Evolutionary conservation across 2,888 invertebrate genomes (phyloP), one percentile per base, ranked within the genome.

Genomic region (Yponomeuta plumbellus): DNA sequence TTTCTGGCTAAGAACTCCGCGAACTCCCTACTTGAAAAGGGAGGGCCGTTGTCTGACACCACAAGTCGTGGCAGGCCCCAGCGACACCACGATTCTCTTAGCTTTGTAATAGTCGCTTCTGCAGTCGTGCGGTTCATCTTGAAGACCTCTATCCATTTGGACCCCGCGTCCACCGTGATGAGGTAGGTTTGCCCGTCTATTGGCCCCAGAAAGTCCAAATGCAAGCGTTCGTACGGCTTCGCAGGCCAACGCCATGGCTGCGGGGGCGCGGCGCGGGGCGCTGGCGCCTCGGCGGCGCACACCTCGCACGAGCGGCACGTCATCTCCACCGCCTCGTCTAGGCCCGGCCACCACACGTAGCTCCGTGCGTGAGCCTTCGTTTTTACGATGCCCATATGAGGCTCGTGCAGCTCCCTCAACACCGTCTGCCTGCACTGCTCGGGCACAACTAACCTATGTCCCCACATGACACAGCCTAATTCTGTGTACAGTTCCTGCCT

Each of bases 341-440:
- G n/a, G 44, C 52, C 52, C n/a, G 58, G 58, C 58, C 58, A 58
- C 58, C 58, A 58, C 21, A 58, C 21, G 58, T 58, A 58, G 21
- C 58, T 58, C 11, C 58, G n/a, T n/a, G 58, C 58, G 23, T 23
- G 23, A 23, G 23, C 20, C n/a, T 58, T 21, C 1, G n/a, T 58
- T 58, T 58, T 52, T 52, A 52, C 52, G 23, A 23, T 23, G 23
- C 23, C 23, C 23, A 23, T 23, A 23, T 23, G 23, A 4, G 23
- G 23, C 23, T 52, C 52, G 6, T 52, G 52, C 11, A 52, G 58
- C 20, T 58, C 58, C 58, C 11, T n/a, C 58, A 58, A 58, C 11
- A 58, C 58, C 20, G 11, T 3, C 17, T 58, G 11, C 3, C 58
- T 17, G 20, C 58, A 58, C 17, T 17, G 11, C 11, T n/a, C 11